Base-by-base conservation (phyloP, 2,888 invertebrate genomes). In the Phragmatobia fuliginosa region DNA sequence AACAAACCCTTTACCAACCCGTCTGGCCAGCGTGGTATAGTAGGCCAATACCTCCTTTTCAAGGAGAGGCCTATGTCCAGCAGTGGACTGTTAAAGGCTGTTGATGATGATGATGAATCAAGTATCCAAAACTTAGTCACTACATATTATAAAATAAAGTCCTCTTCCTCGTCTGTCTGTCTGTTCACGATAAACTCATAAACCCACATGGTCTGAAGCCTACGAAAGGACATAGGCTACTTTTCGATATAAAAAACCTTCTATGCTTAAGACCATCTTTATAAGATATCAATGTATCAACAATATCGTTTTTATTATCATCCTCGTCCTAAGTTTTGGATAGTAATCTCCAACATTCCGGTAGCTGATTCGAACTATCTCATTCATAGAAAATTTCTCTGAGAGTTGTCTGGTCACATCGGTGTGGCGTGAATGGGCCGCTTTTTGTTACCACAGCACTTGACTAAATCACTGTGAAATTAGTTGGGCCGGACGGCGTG, bases 401-500 rank as follows among this genome's bases (percentile, higher is more conserved):
- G 83, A 72, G 70, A 79, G 85, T 79, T 75, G 82, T 80, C 71
- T 70, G 77, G 71, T 78, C 77, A 74, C 72, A 78, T 75, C 73
- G 75, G 77, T 72, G 82, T 74, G 82, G 83, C 87, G 92, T 94
- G 94, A 94, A 94, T 94, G 94, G 93, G 74, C 66, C 66, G 68
- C 82, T 88, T 92, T 94, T 94, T 94, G 92, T 91, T 87, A 77
- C 83, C 75, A 87, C 88, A 91, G 92, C 94, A 94, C 94, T 94
- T 93, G 93, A 86, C 91, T 88, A 92, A 95, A 94, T 95, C 94
- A 84, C 85, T 93, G 94, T 94, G 94, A 94, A 94, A 94, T 81
- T 81, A 94, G 90, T 92, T 94, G 87, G 87, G 85, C 81, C 86
- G 83, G 80, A 70, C 78, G 78, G 77, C 81, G 82, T 78, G 79